These are phyloP conservation scores for Drosophila parabipectinata DNA, from an alignment of 1,140 invertebrate genomes.

Conservation along the genomic window DNA sequence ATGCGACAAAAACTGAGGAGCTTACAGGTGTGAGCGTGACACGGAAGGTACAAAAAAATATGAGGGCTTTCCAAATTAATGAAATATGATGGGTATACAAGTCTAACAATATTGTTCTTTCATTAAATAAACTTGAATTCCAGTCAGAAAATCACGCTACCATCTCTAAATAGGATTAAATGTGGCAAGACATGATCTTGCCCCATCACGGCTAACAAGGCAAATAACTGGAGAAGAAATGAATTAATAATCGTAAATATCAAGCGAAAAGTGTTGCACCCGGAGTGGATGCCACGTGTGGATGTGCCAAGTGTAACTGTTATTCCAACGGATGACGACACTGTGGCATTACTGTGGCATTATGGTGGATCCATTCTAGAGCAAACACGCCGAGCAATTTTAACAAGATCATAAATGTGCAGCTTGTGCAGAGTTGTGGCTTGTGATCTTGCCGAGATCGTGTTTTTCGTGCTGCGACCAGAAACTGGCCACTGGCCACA, in stretches of 20 bases:
- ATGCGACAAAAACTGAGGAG: conserved; percentile 53
- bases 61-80: neutral
- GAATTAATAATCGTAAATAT: conserved; percentile 83
- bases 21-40: conserved; percentile 38
- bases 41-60: conserved; percentile 1
- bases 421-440: neutral
- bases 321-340: conserved; percentile 54
- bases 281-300: conserved; percentile 58
- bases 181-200: conserved; percentile 16
- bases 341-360: conserved; percentile 21
- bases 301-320: conserved; percentile 54
- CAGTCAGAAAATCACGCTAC: neutral
- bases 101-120: neutral
- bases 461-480: conserved; percentile 18
- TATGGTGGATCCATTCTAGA: conserved; percentile 32
- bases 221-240: conserved; percentile 74
- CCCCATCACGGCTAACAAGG: conserved; percentile 55
- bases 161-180: conserved; percentile 61
- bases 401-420: conserved; percentile 80
- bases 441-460: conserved; percentile 68
- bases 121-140: too few relatives aligned
- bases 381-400: conserved; percentile 67
- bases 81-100: neutral
- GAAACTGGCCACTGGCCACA: conserved; percentile 18
- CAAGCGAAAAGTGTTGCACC: conserved; percentile 67